phyloP scores from a whole-genome alignment of 2,888 invertebrate genomes.

The Notodonta ziczac region DNA sequence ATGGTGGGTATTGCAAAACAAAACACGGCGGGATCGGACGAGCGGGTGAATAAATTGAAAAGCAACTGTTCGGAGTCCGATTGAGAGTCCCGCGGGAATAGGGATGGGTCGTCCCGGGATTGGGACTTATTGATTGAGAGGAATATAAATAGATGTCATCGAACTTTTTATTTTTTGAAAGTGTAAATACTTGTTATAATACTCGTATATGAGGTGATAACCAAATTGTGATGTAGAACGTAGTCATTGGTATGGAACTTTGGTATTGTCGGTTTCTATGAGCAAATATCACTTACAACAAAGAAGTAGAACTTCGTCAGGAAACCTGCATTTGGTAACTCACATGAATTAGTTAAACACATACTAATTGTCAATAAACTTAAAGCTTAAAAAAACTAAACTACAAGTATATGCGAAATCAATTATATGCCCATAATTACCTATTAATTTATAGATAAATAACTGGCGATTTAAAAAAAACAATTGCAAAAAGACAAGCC shows the following conservation, averaged over 20 bases:
- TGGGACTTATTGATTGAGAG: conserved; percentile 5
- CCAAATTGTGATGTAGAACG: too few species aligned
- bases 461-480: too few species aligned
- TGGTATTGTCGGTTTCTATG: neutral
- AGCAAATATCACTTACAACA: neutral
- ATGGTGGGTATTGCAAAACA: conserved; percentile 42
- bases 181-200: too few species aligned
- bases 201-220: too few species aligned
- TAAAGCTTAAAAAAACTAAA: too few species aligned
- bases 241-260: too few species aligned
- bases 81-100: conserved; percentile 67
- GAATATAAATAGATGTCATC: neutral
- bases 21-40: conserved; percentile 35
- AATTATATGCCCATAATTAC: too few species aligned
- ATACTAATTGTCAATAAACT: too few species aligned
- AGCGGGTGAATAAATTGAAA: conserved; percentile 70
- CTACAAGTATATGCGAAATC: too few species aligned
- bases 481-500: too few species aligned
- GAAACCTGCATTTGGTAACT: neutral
- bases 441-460: too few species aligned
- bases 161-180: neutral
- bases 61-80: conserved; percentile 51
- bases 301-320: neutral
- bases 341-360: too few species aligned
- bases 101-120: conserved; percentile 49